Conservation (phyloP, 2,888 invertebrate species). For the Polia nebulosa region DNA sequence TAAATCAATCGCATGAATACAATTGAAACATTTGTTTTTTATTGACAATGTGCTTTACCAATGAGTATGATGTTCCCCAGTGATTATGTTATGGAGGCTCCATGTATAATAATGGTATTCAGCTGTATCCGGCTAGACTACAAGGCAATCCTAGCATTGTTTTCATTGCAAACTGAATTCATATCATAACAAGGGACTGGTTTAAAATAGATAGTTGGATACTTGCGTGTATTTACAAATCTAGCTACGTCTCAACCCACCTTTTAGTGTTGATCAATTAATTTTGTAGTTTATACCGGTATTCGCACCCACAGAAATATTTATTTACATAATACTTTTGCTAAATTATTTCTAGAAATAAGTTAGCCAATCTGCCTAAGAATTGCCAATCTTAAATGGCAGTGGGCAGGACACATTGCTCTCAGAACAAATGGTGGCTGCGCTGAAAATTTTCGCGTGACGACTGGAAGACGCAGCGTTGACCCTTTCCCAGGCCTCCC, state of each 20-base stretch:
- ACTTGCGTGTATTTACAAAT: constrained; percentile 56
- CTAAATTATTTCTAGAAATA: neutral
- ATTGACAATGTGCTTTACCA: no score
- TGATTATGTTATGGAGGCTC: no score
- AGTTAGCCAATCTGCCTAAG: neutral
- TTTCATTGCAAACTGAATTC: neutral
- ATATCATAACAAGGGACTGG: neutral
- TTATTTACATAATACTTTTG: neutral
- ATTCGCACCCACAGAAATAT: constrained; percentile 25
- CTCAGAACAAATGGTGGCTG: neutral
- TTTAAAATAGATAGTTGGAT: constrained; percentile 26
- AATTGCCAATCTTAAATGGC: neutral
- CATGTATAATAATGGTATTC: no score
- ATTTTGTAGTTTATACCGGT: constrained; percentile 26
- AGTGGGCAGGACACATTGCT: neutral
- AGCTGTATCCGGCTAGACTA: no score
- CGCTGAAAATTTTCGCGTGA: neutral
- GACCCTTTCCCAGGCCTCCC: no score
- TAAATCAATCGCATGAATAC: neutral
- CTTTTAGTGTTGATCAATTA: constrained; percentile 36
- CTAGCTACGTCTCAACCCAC: constrained; percentile 45
- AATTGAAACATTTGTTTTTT: neutral
- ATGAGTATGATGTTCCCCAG: no score
- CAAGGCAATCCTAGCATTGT: no score
- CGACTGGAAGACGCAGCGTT: neutral